These are phyloP conservation scores for Sterrhoptilus dennistouni DNA, from an alignment of 2,113 vertebrate genomes.

Conservation along the genomic window DNA sequence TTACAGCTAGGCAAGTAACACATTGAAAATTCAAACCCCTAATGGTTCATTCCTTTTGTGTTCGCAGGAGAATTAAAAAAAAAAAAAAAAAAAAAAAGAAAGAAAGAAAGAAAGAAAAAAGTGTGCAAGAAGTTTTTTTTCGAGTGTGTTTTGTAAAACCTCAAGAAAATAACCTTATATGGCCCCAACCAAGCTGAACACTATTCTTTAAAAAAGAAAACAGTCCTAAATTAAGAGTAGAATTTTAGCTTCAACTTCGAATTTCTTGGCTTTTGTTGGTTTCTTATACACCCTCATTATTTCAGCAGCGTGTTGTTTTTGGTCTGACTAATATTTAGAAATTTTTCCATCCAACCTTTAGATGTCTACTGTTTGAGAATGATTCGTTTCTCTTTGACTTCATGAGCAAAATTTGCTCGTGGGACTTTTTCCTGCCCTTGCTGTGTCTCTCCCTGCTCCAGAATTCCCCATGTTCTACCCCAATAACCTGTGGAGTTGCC, in stretches of 20 bases:
- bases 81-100: too few species aligned
- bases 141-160: not conserved
- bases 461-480: not conserved
- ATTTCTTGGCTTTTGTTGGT: conserved; percentile 55
- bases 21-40: not conserved
- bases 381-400: conserved; percentile 45
- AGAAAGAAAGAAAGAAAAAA: not conserved
- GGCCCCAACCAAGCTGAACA: not conserved
- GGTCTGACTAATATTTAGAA: conserved; percentile 51
- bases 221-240: conserved; percentile 31
- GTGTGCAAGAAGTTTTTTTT: not conserved
- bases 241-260: conserved; percentile 40
- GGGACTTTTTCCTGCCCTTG: not conserved
- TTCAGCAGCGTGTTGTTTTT: conserved; percentile 47
- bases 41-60: not conserved
- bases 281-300: conserved; percentile 39
- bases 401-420: not conserved
- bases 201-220: conserved; percentile 46
- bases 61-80: not conserved
- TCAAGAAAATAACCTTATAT: not conserved
- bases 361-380: conserved; percentile 48
- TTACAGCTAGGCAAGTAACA: not conserved
- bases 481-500: not conserved
- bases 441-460: not conserved
- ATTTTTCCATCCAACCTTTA: conserved; percentile 32